A percentile compares a stretch with the other conserved stretches of the same genome.
These are phyloP conservation scores for Rhynchophorus ferrugineus DNA, from an alignment of 1,140 invertebrate species.

Conservation along the genomic window DNA sequence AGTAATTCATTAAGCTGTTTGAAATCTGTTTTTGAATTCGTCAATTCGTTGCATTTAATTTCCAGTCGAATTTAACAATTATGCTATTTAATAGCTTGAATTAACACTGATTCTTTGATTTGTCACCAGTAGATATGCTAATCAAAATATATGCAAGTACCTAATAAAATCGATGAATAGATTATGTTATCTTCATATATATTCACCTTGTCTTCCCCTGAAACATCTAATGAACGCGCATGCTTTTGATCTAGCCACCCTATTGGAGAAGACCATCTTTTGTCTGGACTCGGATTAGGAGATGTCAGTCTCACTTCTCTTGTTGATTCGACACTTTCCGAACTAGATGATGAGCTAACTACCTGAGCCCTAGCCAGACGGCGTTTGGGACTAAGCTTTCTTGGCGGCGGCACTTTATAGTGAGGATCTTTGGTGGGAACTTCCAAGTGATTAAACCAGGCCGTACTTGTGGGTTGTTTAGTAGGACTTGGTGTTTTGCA, in stretches of 20 bases:
- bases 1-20: too few species aligned
- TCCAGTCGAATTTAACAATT: too few species aligned
- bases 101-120: too few species aligned
- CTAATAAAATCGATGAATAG: neutral
- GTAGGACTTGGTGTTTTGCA: conserved; percentile 45
- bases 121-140: too few species aligned
- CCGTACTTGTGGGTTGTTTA: conserved; percentile 41
- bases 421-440: conserved; percentile 31
- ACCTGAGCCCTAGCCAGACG: conserved; percentile 40
- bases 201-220: conserved; percentile 40
- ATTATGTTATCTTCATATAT: neutral
- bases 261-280: conserved; percentile 34
- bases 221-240: conserved; percentile 31
- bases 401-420: conserved; percentile 35
- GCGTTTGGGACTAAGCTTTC: conserved; percentile 46
- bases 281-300: conserved; percentile 37
- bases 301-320: conserved; percentile 35
- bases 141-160: neutral
- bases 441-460: conserved; percentile 43
- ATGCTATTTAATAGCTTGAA: too few species aligned
- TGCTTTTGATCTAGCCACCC: conserved; percentile 33
- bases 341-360: conserved; percentile 45
- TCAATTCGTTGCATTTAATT: too few species aligned
- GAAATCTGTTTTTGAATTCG: too few species aligned
- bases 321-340: conserved; percentile 44